A percentile compares a stretch with the other conserved stretches of the same genome.
These are phyloP conservation scores for Knipowitschia caucasica DNA, from an alignment of 2,797 vertebrate species.

Conservation along the genomic window DNA sequence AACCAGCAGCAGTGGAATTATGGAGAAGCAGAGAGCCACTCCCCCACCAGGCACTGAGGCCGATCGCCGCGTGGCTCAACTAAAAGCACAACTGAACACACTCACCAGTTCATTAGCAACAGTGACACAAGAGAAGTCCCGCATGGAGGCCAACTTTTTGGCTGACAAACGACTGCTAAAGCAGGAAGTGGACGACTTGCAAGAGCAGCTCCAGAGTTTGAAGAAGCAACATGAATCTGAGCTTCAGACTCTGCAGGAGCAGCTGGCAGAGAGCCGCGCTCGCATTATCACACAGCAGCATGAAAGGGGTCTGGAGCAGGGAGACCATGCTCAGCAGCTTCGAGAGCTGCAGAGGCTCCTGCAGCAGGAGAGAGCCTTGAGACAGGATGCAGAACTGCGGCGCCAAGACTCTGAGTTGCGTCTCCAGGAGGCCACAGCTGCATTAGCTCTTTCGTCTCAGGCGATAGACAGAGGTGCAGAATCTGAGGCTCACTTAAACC, in stretches of 20 bases:
- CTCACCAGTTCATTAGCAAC: constrained; percentile 87
- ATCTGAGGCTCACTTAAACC: constrained; percentile 70
- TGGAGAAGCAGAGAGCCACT: constrained; percentile 22
- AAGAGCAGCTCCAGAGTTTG: constrained; percentile 62
- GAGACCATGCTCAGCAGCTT: constrained; percentile 88
- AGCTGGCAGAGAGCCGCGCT: constrained; percentile 83
- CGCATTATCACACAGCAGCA: constrained; percentile 88
- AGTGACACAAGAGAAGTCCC: constrained; percentile 90
- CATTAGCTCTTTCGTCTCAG: constrained; percentile 58
- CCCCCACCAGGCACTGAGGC: constrained; percentile 43
- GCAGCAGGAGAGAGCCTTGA: constrained; percentile 81
- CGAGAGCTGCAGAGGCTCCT: constrained; percentile 88
- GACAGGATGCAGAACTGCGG: constrained; percentile 81
- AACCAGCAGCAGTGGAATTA: constrained; percentile 52
- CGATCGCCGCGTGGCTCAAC: constrained; percentile 77
- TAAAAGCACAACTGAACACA: constrained; percentile 85
- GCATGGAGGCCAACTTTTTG: constrained; percentile 92
- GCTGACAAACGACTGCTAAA: constrained; percentile 88
- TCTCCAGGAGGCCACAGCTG: constrained; percentile 78
- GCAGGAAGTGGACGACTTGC: constrained; percentile 84
- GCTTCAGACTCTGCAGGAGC: constrained; percentile 72
- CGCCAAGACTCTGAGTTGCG: constrained; percentile 82
- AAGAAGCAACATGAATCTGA: constrained; percentile 66
- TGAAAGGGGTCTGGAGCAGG: constrained; percentile 86
- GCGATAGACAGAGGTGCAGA: constrained; percentile 69